These are phyloP conservation scores for Scatophagus argus DNA, from an alignment of 2,113 vertebrate genomes.

Conservation along the genomic window DNA sequence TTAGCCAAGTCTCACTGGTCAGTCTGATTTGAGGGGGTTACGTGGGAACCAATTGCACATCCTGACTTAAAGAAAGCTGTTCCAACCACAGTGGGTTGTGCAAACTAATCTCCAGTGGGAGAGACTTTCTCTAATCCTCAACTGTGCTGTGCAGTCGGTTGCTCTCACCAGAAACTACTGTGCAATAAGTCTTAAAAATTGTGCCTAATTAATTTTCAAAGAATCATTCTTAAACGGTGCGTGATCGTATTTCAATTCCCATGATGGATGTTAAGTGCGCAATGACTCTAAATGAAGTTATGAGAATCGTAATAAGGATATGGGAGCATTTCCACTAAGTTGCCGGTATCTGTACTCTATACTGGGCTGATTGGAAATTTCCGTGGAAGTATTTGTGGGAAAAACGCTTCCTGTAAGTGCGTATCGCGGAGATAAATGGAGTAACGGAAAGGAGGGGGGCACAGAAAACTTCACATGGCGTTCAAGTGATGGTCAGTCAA, in stretches of 20 bases:
- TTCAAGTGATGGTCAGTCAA: conserved; percentile 73
- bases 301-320: conserved; percentile 48
- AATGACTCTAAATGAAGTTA: conserved; percentile 63
- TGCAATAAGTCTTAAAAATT: conserved; percentile 3
- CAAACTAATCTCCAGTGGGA: conserved; percentile 50
- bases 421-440: conserved; percentile 72
- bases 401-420: conserved; percentile 79
- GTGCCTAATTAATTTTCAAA: conserved; percentile 66
- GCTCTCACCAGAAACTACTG: conserved; percentile 7
- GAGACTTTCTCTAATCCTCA: conserved; percentile 17
- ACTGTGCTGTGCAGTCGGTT: not conserved
- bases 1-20: conserved; percentile 6
- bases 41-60: conserved; percentile 52
- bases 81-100: conserved; percentile 32
- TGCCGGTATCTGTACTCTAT: conserved; percentile 59
- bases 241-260: conserved; percentile 42
- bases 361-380: conserved; percentile 67
- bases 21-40: conserved; percentile 14
- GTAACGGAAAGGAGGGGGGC: conserved; percentile 67
- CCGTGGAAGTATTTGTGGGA: conserved; percentile 72
- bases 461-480: conserved; percentile 55
- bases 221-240: conserved; percentile 51
- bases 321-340: conserved; percentile 63
- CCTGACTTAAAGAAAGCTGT: conserved; percentile 68
- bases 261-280: conserved; percentile 55